Conservation (phyloP, 2,113 vertebrate genomes). For the Cepphus grylle region DNA sequence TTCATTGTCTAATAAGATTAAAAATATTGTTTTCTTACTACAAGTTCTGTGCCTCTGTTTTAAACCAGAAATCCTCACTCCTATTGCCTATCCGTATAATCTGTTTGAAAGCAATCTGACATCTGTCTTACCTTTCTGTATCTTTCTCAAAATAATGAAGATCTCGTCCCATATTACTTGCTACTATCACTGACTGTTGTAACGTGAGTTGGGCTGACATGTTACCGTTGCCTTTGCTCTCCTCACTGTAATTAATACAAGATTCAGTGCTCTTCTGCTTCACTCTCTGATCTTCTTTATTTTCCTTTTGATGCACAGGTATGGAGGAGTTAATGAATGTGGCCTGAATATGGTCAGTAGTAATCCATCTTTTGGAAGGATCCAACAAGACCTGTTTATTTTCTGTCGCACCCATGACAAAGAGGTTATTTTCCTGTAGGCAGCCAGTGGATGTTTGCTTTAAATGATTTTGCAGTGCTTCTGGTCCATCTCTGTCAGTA, state of each 20-base stretch:
- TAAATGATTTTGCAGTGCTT: slow-evolving; percentile 30
- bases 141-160: neutral
- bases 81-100: neutral
- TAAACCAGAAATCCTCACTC: neutral
- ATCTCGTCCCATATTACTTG: neutral
- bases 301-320: slow-evolving; percentile 25
- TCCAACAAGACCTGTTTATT: slow-evolving; percentile 35
- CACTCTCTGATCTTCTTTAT: slow-evolving; percentile 21
- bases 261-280: neutral
- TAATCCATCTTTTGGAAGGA: slow-evolving; percentile 55
- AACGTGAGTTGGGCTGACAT: neutral
- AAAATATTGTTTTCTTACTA: neutral
- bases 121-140: slow-evolving; percentile 58
- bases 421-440: slow-evolving; percentile 28
- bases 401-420: slow-evolving; percentile 26
- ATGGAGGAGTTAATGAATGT: slow-evolving; percentile 25
- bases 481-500: slow-evolving; percentile 45
- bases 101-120: neutral
- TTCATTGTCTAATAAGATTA: neutral
- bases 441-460: neutral
- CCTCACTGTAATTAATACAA: neutral
- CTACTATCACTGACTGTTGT: neutral
- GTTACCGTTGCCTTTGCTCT: neutral
- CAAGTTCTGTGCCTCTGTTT: neutral
- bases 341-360: slow-evolving; percentile 5